Percentiles rank a stretch among this genome's conserved stretches.
These are phyloP conservation scores for Petromus typicus DNA, from an alignment of 2,113 vertebrate species.

Conservation along the genomic window DNA sequence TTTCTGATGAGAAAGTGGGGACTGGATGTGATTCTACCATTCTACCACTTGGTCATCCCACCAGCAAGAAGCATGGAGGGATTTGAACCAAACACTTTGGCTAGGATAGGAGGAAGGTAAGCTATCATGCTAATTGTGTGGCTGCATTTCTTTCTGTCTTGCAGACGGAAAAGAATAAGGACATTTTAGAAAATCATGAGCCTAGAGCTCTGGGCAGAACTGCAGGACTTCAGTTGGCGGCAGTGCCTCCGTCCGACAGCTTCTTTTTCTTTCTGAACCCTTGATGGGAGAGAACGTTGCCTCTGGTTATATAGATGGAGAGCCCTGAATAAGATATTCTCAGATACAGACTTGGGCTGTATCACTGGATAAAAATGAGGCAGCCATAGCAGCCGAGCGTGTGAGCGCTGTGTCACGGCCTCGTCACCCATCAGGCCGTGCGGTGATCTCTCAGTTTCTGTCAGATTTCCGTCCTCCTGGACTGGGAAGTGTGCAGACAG, in stretches of 20 bases:
- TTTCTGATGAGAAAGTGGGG: constrained; percentile 29
- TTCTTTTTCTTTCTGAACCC: constrained; percentile 52
- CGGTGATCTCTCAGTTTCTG: constrained; percentile 49
- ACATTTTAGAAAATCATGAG: not conserved
- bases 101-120: not conserved
- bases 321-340: constrained; percentile 58
- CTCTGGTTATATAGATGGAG: constrained; percentile 63
- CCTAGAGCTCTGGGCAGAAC: constrained; percentile 22
- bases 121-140: not conserved
- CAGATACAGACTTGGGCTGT: constrained; percentile 34
- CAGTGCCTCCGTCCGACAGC: not conserved
- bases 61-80: not conserved
- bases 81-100: not conserved
- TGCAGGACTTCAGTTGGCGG: constrained; percentile 1
- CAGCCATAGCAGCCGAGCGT: not conserved
- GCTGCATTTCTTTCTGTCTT: constrained; percentile 39
- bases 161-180: not conserved
- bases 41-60: not conserved
- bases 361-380: constrained; percentile 61
- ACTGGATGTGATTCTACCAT: not conserved
- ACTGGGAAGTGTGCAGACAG: too few species aligned
- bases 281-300: constrained; percentile 47
- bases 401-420: not conserved
- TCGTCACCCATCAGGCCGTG: constrained; percentile 29
- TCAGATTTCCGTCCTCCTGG: too few species aligned